Percentiles rank a stretch among this genome's conserved stretches.
phyloP scores from a whole-genome alignment of 2,888 invertebrate species.

The Aleiodes leptofemur region DNA sequence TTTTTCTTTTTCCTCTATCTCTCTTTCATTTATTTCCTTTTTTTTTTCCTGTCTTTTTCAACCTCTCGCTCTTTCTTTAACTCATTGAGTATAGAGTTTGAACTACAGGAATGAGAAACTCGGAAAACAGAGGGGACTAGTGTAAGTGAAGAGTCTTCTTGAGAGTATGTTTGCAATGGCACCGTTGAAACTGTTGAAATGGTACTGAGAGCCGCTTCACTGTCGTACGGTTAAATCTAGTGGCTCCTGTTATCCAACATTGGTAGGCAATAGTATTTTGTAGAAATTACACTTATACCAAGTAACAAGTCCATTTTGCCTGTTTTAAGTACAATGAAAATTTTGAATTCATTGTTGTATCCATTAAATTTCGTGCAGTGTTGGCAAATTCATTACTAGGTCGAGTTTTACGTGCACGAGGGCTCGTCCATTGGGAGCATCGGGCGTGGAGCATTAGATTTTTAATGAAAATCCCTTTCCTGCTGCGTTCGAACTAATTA shows the following conservation, averaged over 20 bases:
- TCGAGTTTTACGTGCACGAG: no score
- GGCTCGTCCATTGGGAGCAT: no score
- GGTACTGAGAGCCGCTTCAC: background rate
- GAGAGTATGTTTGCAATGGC: slow-evolving; percentile 6
- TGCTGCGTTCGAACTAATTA: no score
- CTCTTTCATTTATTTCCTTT: slow-evolving; percentile 3
- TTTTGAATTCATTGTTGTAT: no score
- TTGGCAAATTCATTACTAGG: no score
- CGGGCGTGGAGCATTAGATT: no score
- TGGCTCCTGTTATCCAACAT: background rate
- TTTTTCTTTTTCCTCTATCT: slow-evolving; percentile 3
- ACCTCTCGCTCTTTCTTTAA: background rate
- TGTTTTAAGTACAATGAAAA: background rate
- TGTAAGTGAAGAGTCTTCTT: slow-evolving; percentile 19
- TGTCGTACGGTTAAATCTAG: background rate
- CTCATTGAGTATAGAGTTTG: slow-evolving; percentile 8
- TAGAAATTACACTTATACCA: background rate
- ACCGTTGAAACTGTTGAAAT: slow-evolving; percentile 14
- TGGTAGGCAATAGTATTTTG: background rate
- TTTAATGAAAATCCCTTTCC: no score
- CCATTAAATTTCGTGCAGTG: no score
- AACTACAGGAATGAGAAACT: slow-evolving; percentile 6
- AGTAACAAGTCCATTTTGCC: background rate
- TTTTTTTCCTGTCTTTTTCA: background rate
- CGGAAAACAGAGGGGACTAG: slow-evolving; percentile 4